Base-by-base conservation (phyloP, 1,140 invertebrate genomes). In the Brachionus asplanchnoidis region DNA sequence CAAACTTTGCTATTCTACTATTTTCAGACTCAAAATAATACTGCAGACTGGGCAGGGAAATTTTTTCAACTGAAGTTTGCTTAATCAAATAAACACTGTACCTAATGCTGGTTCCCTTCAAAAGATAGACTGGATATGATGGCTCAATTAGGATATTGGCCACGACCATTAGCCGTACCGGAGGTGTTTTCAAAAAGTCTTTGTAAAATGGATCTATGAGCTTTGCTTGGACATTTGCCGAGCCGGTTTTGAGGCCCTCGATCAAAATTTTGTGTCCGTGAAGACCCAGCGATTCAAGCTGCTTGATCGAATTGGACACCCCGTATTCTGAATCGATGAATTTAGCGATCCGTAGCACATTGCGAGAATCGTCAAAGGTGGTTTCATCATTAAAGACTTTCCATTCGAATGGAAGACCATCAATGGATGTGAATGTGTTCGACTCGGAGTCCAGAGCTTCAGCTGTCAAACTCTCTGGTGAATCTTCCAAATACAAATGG, bases 141-240 rank as follows among this genome's bases (percentile, higher is more conserved):
- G 82, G 82, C 23, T 84, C 60, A 11, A 84, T 50, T 32, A 68
- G 82, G 70, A 84, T 60, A 73, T 84, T 84, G 32, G 82, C 82
- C 4, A 60, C 60, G 3, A 84, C 82, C 17, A 60, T 14, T 23
- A 84, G 46, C 3, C 65, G 60, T n/a, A 84, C 82, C 9, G 42
- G 40, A n/a, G 28, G 12, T n/a, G 82, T 84, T 56, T 44, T 32
- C 20, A 84, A 40, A 12, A 7, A 17, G 14, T 80, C 50, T 44
- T 73, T 50, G 53, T 68, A 68, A 68, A 68, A 68, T n/a, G 60
- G 36, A 70, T 84, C 82, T 20, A 84, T 46, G 0, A 84, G 11
- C 20, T 73, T 68, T 46, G 82, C 82, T 36, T 73, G 65, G 12
- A 84, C 68, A 44, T 42, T 68, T 65, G 68, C 82, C 44, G 82